Percentiles rank a stretch among this genome's conserved stretches.
These are phyloP conservation scores for Mus minutoides DNA, from an alignment of 2,797 vertebrate genomes.

Conservation along the genomic window DNA sequence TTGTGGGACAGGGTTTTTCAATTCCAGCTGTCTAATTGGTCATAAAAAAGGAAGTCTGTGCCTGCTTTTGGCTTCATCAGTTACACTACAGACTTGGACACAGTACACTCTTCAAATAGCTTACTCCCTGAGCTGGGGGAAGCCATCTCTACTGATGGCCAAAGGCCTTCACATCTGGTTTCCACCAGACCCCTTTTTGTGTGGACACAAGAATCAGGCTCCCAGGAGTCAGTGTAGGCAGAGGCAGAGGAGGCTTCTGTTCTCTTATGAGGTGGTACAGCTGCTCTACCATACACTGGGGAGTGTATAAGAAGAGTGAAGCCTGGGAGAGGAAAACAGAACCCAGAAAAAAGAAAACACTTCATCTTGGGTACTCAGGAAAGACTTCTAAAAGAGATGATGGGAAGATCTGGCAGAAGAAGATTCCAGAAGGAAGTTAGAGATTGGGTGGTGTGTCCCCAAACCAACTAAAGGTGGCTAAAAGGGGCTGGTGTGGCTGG, in stretches of 20 bases:
- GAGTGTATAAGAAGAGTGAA: not conserved
- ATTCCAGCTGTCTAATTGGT: not conserved
- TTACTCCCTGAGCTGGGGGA: not conserved
- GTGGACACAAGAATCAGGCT: not conserved
- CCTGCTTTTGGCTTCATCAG: not conserved
- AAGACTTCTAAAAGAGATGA: not conserved
- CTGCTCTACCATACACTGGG: not conserved
- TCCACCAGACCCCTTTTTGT: not conserved
- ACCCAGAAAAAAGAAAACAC: too few relatives aligned
- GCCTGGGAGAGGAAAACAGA: not conserved
- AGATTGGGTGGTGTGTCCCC: not conserved
- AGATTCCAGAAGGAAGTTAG: not conserved
- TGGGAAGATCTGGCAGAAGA: not conserved
- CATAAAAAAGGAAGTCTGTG: conserved; percentile 5
- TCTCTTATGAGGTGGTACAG: not conserved
- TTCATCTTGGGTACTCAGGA: not conserved
- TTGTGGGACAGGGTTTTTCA: not conserved
- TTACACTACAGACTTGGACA: not conserved
- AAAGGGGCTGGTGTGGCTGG: not conserved
- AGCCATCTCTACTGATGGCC: not conserved
- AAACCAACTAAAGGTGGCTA: not conserved
- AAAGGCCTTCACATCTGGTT: not conserved
- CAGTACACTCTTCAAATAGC: not conserved
- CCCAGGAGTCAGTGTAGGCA: not conserved
- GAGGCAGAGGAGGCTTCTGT: not conserved